phyloP scores from a whole-genome alignment of 2,888 invertebrate genomes.

The Beris chalybata region DNA sequence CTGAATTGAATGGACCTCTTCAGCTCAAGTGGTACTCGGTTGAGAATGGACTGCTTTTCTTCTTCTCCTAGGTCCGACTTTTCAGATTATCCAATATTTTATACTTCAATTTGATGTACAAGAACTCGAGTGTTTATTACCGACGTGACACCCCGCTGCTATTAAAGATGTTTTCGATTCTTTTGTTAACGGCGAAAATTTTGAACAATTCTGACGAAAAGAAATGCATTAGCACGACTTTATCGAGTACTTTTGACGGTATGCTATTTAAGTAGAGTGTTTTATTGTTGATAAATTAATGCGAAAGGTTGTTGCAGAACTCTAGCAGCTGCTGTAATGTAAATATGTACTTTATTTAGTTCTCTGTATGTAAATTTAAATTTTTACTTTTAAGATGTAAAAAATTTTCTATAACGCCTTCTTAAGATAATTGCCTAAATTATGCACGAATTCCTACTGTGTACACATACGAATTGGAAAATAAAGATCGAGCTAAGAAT shows the following conservation, averaged over 20 bases:
- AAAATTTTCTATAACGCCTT: no score
- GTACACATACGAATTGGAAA: no score
- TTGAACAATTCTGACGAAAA: conserved; percentile 22
- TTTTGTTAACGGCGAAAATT: conserved; percentile 20
- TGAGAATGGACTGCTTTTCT: conserved; percentile 6
- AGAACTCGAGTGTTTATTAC: conserved; percentile 17
- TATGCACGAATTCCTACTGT: no score
- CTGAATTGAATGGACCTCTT: conserved; percentile 19
- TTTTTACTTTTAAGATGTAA: no score
- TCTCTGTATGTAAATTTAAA: no score
- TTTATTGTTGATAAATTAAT: neutral
- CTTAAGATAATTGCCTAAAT: no score
- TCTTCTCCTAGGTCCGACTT: neutral
- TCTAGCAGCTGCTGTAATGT: no score
- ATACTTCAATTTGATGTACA: neutral
- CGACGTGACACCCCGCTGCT: conserved; percentile 23
- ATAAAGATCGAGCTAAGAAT: no score
- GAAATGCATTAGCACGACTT: conserved; percentile 30
- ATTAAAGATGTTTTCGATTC: conserved; percentile 15
- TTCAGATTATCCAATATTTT: conserved; percentile 20
- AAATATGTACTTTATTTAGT: no score
- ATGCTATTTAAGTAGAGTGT: neutral
- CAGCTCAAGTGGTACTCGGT: conserved; percentile 16
- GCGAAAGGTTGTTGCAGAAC: neutral
- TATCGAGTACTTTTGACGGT: conserved; percentile 11